These are phyloP conservation scores for Dioctria linearis DNA, from an alignment of 2,888 invertebrate genomes.

Conservation along the genomic window DNA sequence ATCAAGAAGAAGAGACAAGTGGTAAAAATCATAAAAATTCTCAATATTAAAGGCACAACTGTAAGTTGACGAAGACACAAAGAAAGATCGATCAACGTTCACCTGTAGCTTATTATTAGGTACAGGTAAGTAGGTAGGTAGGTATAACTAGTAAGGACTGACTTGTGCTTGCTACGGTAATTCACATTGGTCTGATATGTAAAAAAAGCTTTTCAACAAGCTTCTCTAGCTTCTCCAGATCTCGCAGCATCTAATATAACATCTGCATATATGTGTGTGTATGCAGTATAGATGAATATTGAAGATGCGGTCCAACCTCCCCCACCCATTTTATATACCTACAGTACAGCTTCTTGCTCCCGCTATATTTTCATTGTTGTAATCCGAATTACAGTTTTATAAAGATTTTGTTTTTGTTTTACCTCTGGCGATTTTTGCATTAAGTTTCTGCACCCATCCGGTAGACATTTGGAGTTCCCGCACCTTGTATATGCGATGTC, in stretches of 20 bases:
- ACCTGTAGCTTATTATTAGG: background rate
- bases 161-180: too few species aligned
- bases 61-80: too few species aligned
- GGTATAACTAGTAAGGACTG: too few species aligned
- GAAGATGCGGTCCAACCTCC: conserved; percentile 24
- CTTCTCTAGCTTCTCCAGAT: background rate
- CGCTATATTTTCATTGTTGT: conserved; percentile 28
- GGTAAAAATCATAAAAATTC: conserved; percentile 15
- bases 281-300: background rate
- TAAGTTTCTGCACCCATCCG: conserved; percentile 42
- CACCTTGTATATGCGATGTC: conserved; percentile 27
- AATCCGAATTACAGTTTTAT: conserved; percentile 6
- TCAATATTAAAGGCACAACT: background rate
- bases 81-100: background rate
- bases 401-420: conserved; percentile 9
- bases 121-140: too few species aligned
- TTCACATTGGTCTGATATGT: too few species aligned
- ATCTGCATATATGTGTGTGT: too few species aligned
- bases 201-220: too few species aligned
- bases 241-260: too few species aligned
- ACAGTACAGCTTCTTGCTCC: background rate
- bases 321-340: conserved; percentile 6
- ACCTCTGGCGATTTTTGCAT: background rate
- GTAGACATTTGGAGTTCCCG: conserved; percentile 48
- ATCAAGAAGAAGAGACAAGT: conserved; percentile 12